Evolutionary conservation across 1,140 invertebrate genomes (phyloP), one percentile per base, ranked within the genome.

Genomic region (Eumaeus atala): DNA sequence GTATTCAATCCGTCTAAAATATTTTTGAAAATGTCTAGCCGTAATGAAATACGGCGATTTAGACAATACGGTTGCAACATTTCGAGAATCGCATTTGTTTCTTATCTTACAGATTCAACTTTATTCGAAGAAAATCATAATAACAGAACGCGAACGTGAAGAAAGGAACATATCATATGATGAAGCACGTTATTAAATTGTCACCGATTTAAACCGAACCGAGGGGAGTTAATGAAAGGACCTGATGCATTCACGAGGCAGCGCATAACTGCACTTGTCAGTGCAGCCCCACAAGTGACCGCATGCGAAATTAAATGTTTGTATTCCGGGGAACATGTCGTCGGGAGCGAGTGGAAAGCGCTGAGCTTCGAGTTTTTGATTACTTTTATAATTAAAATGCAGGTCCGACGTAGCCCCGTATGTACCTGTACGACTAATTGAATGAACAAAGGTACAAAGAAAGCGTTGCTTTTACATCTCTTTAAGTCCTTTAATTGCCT

Each of bases 341-440:
- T 54, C 52, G 28, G 16, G 40, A 16, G 38, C 16, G 34, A n/a
- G 21, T 6, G 2, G 38, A 54, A 40, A 54, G 18, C n/a, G n/a
- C 33, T 3, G 40, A 34, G 36, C 40, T 54, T 44, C 14, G 42
- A 44, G 40, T 54, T 54, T 47, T 54, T 47, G 42, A 54, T 54
- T 54, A 54, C 18, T 54, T 54, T 54, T 54, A 54, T 54, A 54
- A 54, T 54, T 54, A 44, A 54, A 54, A 34, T 54, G 52, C 52
- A 47, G 38, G 52, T 47, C 38, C 38, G n/a, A 17, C 14, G 8
- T 14, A 17, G 40, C 40, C 6, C 17, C 17, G 17, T 14, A 10
- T 7, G 12, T 12, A 8, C 40, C 16, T 28, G 21, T 1, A 42
- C 0, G 40, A 44, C 40, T 16, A 44, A 44, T 44, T 44, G 40